These are phyloP conservation scores for Otus sunia DNA, from an alignment of 2,113 vertebrate genomes.

Conservation along the genomic window DNA sequence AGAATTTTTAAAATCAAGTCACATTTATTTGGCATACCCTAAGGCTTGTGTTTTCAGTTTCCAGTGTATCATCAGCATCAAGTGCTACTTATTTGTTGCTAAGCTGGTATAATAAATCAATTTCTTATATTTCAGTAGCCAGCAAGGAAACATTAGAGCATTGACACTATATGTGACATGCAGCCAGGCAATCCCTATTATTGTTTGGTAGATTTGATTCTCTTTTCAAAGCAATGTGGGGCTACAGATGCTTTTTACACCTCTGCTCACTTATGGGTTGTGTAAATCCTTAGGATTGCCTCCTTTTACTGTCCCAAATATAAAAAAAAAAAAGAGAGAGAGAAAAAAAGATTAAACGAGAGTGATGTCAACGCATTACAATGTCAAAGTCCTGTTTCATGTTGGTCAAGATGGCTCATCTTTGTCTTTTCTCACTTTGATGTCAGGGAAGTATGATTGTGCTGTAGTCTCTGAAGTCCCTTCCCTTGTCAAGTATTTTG, in stretches of 20 bases:
- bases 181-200: neutral
- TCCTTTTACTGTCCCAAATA: neutral
- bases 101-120: neutral
- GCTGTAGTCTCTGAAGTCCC: slow-evolving; percentile 12
- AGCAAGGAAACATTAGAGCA: neutral
- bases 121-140: neutral
- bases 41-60: neutral
- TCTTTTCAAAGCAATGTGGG: neutral
- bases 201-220: neutral
- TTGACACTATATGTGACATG: neutral
- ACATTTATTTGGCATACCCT: neutral
- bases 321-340: neutral
- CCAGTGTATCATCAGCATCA: neutral
- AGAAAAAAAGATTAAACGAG: neutral
- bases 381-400: slow-evolving; percentile 54
- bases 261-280: neutral
- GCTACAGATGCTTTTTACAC: neutral
- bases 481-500: slow-evolving; percentile 16
- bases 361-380: neutral
- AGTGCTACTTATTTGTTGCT: neutral
- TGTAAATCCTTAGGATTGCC: neutral
- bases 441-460: neutral
- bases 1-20: neutral
- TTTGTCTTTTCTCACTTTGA: slow-evolving; percentile 10
- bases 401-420: slow-evolving; percentile 26